Conservation (phyloP, 2,888 invertebrate species). For the Cephus runcator region DNA sequence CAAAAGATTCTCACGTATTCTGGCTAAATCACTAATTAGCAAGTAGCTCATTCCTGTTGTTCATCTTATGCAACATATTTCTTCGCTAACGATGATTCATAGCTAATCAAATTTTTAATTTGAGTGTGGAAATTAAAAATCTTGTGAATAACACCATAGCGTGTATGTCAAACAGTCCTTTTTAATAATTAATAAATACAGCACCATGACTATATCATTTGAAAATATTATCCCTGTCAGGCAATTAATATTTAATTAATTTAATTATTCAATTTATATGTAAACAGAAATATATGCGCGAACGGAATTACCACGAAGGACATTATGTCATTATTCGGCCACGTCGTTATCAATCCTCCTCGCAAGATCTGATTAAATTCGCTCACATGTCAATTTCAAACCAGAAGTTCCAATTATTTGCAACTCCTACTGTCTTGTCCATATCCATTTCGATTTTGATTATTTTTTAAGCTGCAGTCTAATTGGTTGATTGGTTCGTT, state of each 20-base stretch:
- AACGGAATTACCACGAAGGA: too few relatives aligned
- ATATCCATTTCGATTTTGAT: too few relatives aligned
- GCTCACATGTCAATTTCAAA: too few relatives aligned
- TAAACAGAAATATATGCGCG: too few relatives aligned
- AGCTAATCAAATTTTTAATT: neutral
- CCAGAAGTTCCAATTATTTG: too few relatives aligned
- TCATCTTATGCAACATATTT: neutral
- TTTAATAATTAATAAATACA: neutral
- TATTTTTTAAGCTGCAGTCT: too few relatives aligned
- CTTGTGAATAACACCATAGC: neutral
- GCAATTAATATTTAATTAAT: neutral
- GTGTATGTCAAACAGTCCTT: too few relatives aligned
- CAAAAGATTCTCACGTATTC: neutral
- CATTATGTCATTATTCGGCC: too few relatives aligned
- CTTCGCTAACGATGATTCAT: neutral
- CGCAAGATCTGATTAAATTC: too few relatives aligned
- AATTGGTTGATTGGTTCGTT: too few relatives aligned
- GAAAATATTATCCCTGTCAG: neutral
- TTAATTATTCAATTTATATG: neutral
- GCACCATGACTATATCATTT: neutral
- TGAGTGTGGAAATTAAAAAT: neutral
- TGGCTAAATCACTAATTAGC: neutral
- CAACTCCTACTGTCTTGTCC: too few relatives aligned
- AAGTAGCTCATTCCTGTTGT: neutral
- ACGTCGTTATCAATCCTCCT: too few relatives aligned